Evolutionary conservation across 1,140 invertebrate genomes (phyloP).

Genomic region (Drosophila athabasca): DNA sequence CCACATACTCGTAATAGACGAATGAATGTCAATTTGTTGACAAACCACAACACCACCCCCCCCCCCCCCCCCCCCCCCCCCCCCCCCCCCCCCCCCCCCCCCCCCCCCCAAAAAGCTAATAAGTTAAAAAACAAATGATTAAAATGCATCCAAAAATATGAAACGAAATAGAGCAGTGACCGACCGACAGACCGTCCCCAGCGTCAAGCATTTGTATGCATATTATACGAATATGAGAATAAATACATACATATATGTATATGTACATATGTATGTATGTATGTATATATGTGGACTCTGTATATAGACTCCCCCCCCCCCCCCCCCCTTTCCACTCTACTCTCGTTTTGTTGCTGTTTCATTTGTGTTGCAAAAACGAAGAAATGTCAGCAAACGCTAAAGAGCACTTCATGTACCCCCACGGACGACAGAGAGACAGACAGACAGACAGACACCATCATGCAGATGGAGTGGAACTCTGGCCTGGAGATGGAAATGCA

Average conservation of each 20-base stretch:
- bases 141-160: constrained; percentile 45
- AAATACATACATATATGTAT: constrained; percentile 33
- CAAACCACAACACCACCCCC: too few species aligned
- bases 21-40: too few species aligned
- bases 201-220: background rate
- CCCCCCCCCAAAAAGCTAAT: constrained; percentile 26
- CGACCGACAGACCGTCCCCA: background rate
- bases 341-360: constrained; percentile 10
- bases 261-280: constrained; percentile 30
- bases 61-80: background rate
- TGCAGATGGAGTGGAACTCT: constrained; percentile 35
- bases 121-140: constrained; percentile 45
- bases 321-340: background rate
- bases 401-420: constrained; percentile 65
- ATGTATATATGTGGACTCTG: constrained; percentile 9
- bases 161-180: constrained; percentile 71
- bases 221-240: too few species aligned
- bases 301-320: constrained; percentile 17
- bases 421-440: constrained; percentile 21
- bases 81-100: too few species aligned
- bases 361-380: constrained; percentile 31
- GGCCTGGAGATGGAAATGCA: constrained; percentile 1
- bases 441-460: constrained; percentile 15
- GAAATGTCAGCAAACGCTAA: constrained; percentile 80
- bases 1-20: too few species aligned